phyloP scores from a whole-genome alignment of 2,113 vertebrate genomes.

The Hyla sarda region DNA sequence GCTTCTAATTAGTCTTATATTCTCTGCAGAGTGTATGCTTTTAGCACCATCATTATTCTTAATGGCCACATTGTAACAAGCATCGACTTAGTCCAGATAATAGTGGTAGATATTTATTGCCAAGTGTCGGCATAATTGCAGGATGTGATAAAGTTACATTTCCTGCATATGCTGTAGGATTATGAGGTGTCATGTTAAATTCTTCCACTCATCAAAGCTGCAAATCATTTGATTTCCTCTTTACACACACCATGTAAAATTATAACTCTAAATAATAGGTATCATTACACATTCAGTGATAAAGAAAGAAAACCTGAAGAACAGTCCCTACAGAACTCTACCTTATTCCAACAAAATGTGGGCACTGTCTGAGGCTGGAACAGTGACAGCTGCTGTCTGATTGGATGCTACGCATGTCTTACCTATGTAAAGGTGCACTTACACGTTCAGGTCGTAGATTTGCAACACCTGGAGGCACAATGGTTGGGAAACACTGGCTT shows the following conservation, averaged over 20 bases:
- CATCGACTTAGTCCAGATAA: slow-evolving; percentile 12
- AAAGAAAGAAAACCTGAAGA: neutral
- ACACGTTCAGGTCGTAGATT: too few relatives aligned
- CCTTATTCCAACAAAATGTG: neutral
- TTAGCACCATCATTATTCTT: slow-evolving; percentile 28
- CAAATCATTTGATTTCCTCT: slow-evolving; percentile 4
- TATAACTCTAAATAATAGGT: neutral
- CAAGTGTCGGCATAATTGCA: neutral
- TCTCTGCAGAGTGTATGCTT: slow-evolving; percentile 15
- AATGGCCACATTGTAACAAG: slow-evolving; percentile 17
- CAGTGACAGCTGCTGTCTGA: neutral
- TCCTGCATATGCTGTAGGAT: slow-evolving; percentile 3
- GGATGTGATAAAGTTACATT: slow-evolving; percentile 5
- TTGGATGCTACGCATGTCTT: too few relatives aligned
- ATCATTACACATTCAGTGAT: neutral
- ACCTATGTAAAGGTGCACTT: too few relatives aligned
- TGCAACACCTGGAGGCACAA: too few relatives aligned
- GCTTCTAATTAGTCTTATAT: slow-evolving; percentile 33
- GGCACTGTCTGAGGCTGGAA: neutral
- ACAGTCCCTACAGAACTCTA: neutral
- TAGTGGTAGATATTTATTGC: slow-evolving; percentile 25
- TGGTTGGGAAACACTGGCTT: too few relatives aligned
- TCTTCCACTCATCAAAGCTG: neutral
- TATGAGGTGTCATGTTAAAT: slow-evolving; percentile 15
- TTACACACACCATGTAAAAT: neutral